Evolutionary conservation across 2,888 invertebrate genomes (phyloP), one percentile per base, ranked within the genome.

Genomic region (Ischnus inquisitorius): DNA sequence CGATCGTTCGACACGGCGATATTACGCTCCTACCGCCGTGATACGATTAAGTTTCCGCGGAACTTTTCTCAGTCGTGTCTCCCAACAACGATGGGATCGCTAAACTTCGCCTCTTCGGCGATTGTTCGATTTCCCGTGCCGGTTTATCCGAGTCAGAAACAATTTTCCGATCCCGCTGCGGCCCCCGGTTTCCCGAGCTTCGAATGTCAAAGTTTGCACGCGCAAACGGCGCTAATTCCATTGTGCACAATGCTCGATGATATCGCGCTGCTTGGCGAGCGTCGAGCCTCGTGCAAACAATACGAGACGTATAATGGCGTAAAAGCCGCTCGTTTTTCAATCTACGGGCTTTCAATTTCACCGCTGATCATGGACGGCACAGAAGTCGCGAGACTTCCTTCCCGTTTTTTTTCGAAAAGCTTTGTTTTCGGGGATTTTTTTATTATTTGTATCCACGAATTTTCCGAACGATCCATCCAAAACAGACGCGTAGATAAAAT

Each of bases 151-250:
- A 74, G 16, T 19, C 28, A 4, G 28, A 46, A 16, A 46, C 48
- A 28, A 22, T 62, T 16, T 43, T n/a, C 8, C 3, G 25, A 43
- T n/a, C n/a, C n/a, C 43, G n/a, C 5, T 60, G 16, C 12, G 22
- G 14, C 14, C 46, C 5, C 5, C 19, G 5, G 34, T 34, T 34
- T 19, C 12, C 10, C n/a, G 34, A 64, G 62, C 65, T 71, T 76
- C 25, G 25, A 79, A 79, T 71, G 79, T 79, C 79, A 79, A 79
- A 83, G 83, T 83, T 83, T 57, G 54, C 75, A 79, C 69, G 25
- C 48, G 69, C 64, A 75, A 75, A 10, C 54, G 22, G 62, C 62
- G 46, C 68, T 75, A 74, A 79, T 83, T 71, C 76, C 65, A 79
- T 79, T 83, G 83, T 79, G 65, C 68, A 68, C 16, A 78, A 4